Evolutionary conservation across 2,113 vertebrate genomes (phyloP).

Genomic region (Lepus europaeus): DNA sequence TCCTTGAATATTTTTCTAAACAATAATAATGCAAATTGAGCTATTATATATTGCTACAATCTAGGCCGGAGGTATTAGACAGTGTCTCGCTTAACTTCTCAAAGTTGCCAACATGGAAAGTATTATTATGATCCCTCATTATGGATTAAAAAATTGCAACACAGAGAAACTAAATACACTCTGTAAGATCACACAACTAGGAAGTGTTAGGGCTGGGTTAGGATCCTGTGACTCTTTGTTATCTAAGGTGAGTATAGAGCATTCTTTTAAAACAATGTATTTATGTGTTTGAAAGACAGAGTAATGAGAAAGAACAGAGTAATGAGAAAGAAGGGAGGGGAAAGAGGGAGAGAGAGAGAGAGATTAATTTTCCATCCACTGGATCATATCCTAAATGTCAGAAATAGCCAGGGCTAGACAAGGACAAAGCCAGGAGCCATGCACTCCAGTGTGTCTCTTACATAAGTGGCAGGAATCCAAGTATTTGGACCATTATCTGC

Average conservation of each 20-base stretch:
- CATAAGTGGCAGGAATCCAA: too few relatives aligned
- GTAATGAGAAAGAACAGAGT: too few relatives aligned
- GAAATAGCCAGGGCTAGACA: too few relatives aligned
- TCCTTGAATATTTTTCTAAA: neutral
- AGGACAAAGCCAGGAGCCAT: too few relatives aligned
- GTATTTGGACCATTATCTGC: too few relatives aligned
- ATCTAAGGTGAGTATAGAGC: neutral
- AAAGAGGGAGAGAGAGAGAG: too few relatives aligned
- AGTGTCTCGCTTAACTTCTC: neutral
- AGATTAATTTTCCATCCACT: too few relatives aligned
- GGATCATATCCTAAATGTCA: too few relatives aligned
- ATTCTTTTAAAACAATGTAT: too few relatives aligned
- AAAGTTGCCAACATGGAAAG: neutral
- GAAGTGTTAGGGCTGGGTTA: neutral
- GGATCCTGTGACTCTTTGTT: neutral
- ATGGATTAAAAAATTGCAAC: neutral
- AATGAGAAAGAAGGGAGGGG: too few relatives aligned
- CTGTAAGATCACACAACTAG: neutral
- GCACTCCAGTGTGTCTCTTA: too few relatives aligned
- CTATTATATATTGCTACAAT: neutral
- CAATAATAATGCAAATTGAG: constrained; percentile 13
- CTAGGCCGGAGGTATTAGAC: neutral
- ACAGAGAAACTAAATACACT: neutral
- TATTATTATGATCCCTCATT: neutral
- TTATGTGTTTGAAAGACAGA: too few relatives aligned